Conservation (phyloP, 1,140 invertebrate species). For the Bombus ignitus region DNA sequence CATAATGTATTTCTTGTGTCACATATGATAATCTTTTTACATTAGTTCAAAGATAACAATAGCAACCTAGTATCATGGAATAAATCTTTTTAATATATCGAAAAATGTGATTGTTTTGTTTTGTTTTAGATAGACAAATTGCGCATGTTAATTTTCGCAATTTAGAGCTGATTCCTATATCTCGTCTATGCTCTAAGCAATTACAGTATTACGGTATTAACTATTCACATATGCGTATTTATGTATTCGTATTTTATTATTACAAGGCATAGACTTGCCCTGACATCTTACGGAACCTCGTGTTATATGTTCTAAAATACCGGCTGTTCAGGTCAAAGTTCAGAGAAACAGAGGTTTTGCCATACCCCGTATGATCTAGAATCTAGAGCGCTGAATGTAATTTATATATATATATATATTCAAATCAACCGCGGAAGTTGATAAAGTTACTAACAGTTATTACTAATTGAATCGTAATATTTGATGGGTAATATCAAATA, state of each 20-base stretch:
- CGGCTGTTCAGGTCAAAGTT: neutral
- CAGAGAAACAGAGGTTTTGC: neutral
- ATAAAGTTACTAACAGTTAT: neutral
- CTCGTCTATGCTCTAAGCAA: neutral
- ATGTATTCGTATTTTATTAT: too few relatives aligned
- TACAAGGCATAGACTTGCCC: neutral
- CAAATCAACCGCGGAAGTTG: neutral
- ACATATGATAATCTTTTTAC: neutral
- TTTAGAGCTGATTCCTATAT: neutral
- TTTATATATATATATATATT: too few relatives aligned
- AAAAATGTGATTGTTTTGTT: neutral
- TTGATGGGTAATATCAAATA: too few relatives aligned
- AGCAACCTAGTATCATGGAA: neutral
- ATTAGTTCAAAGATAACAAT: neutral
- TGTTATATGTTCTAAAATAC: neutral
- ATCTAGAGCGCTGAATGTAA: too few relatives aligned
- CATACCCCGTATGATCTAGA: neutral
- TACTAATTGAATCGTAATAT: too few relatives aligned
- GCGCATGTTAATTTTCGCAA: neutral
- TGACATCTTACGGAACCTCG: neutral
- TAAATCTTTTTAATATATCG: neutral
- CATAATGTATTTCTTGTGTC: neutral
- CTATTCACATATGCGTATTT: neutral
- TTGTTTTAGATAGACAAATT: neutral
- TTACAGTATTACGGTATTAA: neutral